Evolutionary conservation across 2,888 invertebrate species (phyloP), one percentile per base, ranked within the genome.

Genomic region (Mesoligia furuncula): DNA sequence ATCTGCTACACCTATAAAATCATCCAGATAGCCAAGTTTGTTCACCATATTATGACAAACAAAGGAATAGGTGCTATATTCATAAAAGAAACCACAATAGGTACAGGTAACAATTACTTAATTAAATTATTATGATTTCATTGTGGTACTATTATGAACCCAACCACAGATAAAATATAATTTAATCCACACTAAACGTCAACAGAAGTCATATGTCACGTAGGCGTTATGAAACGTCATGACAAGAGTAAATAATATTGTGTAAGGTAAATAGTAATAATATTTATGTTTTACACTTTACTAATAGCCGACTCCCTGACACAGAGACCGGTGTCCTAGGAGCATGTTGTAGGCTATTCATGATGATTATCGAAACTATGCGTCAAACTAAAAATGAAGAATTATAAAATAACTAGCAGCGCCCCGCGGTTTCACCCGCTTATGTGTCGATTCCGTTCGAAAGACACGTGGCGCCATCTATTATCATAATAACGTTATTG

Each of bases 111-210:
- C 9, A 51, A 51, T 54, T 20, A 42, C 17, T 6, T 66, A 61
- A 61, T 45, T 7, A 0, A 42, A 65, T 31, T 51, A 9, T 24
- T 24, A 51, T 61, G 59, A 45, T 66, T 42, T 74, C 42, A 74
- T 74, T 51, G 7, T 36, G 31, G 48, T 42, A 74, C 39, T n/a
- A 48, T 51, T 42, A 36, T 20, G 54, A 73, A 75, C 66, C 81
- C 61, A 81, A 45, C 79, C 66, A 2, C 65, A 51, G 9, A 11
- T 9, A 51, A 42, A 67, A 31, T 24, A 1, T 65, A 80, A 59
- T 81, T 11, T 61, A 74, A 66, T 51, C 17, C 6, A 31, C 42
- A n/a, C 45, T 20, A 39, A 59, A 45, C 15, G 51, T 45, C 36
- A 66, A 45, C 31, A 51, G 11, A n/a, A 64, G 1, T 65, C 6